A percentile compares a stretch with the other conserved stretches of the same genome.
phyloP scores from a whole-genome alignment of 1,140 invertebrate species.

The Saccostrea cuccullata region DNA sequence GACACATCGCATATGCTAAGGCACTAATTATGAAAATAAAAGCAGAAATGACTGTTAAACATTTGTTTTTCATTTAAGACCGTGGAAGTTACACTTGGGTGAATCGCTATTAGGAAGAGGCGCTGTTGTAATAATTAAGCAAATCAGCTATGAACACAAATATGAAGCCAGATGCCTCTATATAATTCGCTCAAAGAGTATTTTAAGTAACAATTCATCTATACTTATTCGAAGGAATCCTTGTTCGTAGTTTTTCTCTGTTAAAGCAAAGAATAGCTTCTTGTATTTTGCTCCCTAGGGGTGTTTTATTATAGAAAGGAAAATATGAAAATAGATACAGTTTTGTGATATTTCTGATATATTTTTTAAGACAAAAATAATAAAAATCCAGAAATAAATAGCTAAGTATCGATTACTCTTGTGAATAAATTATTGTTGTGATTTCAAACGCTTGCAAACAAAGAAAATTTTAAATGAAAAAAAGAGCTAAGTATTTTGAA shows the following conservation, averaged over 20 bases:
- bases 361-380: too few relatives aligned
- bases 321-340: not conserved
- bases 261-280: not conserved
- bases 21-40: constrained; percentile 21
- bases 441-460: too few relatives aligned
- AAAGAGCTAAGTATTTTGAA: too few relatives aligned
- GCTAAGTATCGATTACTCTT: too few relatives aligned
- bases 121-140: constrained; percentile 28
- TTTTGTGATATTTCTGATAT: not conserved
- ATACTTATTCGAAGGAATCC: constrained; percentile 17
- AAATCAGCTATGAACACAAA: constrained; percentile 13
- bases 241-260: not conserved
- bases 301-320: not conserved
- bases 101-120: constrained; percentile 22
- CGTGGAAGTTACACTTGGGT: constrained; percentile 17
- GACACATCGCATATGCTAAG: constrained; percentile 6
- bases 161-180: not conserved
- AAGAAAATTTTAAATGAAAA: too few relatives aligned
- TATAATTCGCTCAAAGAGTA: constrained; percentile 29
- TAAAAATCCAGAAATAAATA: too few relatives aligned
- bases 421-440: too few relatives aligned
- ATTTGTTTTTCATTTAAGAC: constrained; percentile 36
- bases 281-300: not conserved
- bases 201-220: constrained; percentile 23
- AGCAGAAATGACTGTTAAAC: constrained; percentile 18